Evolutionary conservation across 2,113 vertebrate species (phyloP), one percentile per base, ranked within the genome.

Genomic region (Greenwoodochromis staneri): DNA sequence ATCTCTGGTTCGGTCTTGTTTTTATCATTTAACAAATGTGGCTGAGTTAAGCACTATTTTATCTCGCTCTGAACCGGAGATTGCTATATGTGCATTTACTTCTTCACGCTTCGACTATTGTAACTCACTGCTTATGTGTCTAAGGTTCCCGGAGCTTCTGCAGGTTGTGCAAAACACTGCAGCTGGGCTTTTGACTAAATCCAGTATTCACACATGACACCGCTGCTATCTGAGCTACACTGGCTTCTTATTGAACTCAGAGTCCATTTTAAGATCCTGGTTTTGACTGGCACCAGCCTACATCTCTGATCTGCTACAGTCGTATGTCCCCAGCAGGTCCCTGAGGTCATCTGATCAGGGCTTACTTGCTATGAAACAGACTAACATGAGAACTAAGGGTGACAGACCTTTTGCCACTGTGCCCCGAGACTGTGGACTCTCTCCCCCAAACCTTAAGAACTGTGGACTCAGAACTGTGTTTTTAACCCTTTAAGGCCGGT

Each of bases 141-240:
- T 0, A 53, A 53, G 3, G 51, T 53, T 53, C 5, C 51, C 51
- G 51, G 51, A 53, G 9, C 51, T 21, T 53, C 51, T 53, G 19
- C 19, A 53, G 51, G 51, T n/a, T 53, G 9, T 53, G 49, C 49
- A 53, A n/a, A 53, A n/a, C 1, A n/a, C 19, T 53, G 49, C 5
- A 53, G 49, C 49, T 10, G 0, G 49, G 8, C 8, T 51, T 47
- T 51, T 51, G 17, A 51, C 17, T 9, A 51, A 42, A 42, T 42
- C 3, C 42, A 53, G 19, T 53, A 0, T 10, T 53, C 49, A 53
- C 49, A 53, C 1, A 0, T 53, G 19, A 53, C 49, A n/a, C 19
- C 0, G 16, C 0, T 49, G 8, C 16, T 19, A 49, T 49, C 49
- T 53, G 2, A 53, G 49, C 49, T 53, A 53, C 49, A 10, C 49